Conservation (phyloP, 2,113 vertebrate species). For the Scomber japonicus region DNA sequence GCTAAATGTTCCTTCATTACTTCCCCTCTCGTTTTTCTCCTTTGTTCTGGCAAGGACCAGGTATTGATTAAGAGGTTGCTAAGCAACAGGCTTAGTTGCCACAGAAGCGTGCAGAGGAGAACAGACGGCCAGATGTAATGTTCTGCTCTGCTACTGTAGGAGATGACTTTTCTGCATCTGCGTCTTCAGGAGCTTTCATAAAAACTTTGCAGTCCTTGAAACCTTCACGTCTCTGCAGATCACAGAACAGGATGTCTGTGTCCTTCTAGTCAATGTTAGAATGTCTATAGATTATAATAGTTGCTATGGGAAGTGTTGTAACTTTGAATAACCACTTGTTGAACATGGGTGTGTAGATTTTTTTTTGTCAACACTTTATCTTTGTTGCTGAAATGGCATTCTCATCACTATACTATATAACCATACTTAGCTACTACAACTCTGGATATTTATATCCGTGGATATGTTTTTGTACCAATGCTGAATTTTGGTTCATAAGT, state of each 20-base stretch:
- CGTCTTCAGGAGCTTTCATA: conserved; percentile 34
- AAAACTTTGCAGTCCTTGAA: conserved; percentile 35
- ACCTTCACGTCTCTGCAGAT: conserved; percentile 24
- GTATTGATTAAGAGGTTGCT: conserved; percentile 89
- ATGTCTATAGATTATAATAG: neutral
- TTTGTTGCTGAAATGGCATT: neutral
- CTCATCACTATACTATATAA: too few relatives aligned
- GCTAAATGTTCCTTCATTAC: conserved; percentile 79
- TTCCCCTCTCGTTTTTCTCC: conserved; percentile 76
- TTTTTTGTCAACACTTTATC: too few relatives aligned
- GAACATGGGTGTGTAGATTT: too few relatives aligned
- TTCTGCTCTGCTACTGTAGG: conserved; percentile 68
- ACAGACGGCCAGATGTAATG: conserved; percentile 75
- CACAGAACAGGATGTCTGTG: neutral
- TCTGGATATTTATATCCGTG: too few relatives aligned
- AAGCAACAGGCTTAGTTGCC: conserved; percentile 85
- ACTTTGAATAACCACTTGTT: neutral
- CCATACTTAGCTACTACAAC: too few relatives aligned
- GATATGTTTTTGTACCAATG: too few relatives aligned
- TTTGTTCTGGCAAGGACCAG: conserved; percentile 80
- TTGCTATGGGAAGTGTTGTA: neutral
- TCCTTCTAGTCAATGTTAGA: neutral
- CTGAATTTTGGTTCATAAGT: neutral
- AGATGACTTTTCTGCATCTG: conserved; percentile 47
- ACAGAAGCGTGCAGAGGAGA: conserved; percentile 77